phyloP scores from a whole-genome alignment of 2,113 vertebrate genomes.

The Laticauda colubrina region DNA sequence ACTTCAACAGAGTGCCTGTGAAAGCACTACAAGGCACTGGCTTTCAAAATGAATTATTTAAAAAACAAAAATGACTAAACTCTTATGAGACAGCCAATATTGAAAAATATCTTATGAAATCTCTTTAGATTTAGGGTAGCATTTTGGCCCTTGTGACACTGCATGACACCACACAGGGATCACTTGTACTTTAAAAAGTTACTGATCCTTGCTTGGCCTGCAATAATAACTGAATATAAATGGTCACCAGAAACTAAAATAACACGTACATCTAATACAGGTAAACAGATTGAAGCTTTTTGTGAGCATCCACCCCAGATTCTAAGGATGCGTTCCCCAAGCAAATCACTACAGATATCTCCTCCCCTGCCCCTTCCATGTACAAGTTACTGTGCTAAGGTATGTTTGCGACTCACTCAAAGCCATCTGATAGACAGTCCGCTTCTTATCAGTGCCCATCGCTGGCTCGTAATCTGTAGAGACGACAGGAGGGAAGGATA shows the following conservation, averaged over 20 bases:
- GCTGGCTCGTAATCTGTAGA: constrained; percentile 84
- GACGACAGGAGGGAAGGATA: constrained; percentile 12
- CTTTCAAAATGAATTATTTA: background rate
- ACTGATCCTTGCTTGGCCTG: background rate
- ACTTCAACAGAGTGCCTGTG: background rate
- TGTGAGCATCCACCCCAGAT: background rate
- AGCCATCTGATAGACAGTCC: constrained; percentile 95
- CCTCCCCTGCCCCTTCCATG: background rate
- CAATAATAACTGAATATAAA: background rate
- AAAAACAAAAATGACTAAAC: background rate
- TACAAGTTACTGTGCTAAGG: background rate
- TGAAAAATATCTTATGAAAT: background rate
- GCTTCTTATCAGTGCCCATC: constrained; percentile 88
- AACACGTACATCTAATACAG: background rate
- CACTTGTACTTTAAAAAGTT: background rate
- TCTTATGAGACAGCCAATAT: background rate
- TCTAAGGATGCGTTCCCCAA: background rate
- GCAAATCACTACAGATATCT: background rate
- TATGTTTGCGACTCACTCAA: constrained; percentile 77
- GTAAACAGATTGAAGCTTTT: background rate
- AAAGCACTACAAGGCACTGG: background rate
- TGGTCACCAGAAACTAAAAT: background rate
- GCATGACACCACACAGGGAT: background rate
- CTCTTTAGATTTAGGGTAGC: background rate
- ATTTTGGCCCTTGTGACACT: background rate